Base-by-base conservation (phyloP, 2,888 invertebrate genomes). In the Odontocolon sp. region DNA sequence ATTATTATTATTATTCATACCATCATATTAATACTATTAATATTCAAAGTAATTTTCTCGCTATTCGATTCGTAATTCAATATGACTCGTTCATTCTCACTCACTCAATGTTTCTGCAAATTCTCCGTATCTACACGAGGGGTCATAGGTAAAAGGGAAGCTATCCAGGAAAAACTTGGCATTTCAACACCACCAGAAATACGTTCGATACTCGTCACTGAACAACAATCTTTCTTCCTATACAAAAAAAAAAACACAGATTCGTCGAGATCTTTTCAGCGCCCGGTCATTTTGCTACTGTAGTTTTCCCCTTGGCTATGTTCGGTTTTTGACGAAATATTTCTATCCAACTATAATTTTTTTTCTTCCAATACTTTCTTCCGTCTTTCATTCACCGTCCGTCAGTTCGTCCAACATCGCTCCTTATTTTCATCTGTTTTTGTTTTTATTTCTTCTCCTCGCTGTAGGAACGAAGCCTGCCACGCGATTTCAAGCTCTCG, bases 151-250 rank as follows among this genome's bases (percentile, higher is more conserved):
- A 28, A 61, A 28, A 3, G 8, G 1, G 8, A 33, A 26, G 2
- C n/a, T n/a, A 31, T 18, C 1, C 18, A 9, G 36, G 36, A 26
- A 68, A 45, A 66, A 21, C 31, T 57, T n/a, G 1, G 16, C 18
- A 28, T 21, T 28, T 33, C 2, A 3, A 2, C 54, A 36, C 26
- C 16, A 21, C 33, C 45, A 50, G n/a, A 9, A 9, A 38, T 9
- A 42, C 45, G 36, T 4, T 71, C 66, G 71, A 71, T 66, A 76
- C 76, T 76, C 66, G 59, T 66, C 28, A 28, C 33, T 54, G 4
- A 21, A 5, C 40, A 2, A 33, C 18, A 0, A 18, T 33, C 33
- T 54, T 33, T 31, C 18, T 33, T 21, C 11, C 11, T 50, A 1
- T 50, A 2, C 3, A n/a, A n/a, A n/a, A n/a, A n/a, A n/a, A n/a